Evolutionary conservation across 2,113 vertebrate species (phyloP).

Genomic region (Procavia capensis): DNA sequence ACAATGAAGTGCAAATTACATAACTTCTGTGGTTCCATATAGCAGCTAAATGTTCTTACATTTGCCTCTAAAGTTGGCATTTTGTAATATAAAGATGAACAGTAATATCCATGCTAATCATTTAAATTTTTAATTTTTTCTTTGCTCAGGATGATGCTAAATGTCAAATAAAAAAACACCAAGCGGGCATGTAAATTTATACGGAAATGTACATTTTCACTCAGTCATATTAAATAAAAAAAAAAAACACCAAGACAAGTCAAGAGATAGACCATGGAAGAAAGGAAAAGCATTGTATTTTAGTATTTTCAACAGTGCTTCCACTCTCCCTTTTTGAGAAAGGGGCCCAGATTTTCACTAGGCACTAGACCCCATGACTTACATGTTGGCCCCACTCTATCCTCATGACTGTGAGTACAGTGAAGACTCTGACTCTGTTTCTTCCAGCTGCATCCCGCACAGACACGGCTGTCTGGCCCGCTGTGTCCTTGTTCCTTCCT

Average conservation of each 20-base stretch:
- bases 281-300: neutral
- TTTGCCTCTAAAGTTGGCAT: neutral
- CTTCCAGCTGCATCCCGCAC: neutral
- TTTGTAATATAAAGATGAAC: neutral
- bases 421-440: neutral
- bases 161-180: neutral
- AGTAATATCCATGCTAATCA: neutral
- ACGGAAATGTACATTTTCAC: too few species aligned
- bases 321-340: neutral
- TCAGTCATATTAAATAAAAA: too few species aligned
- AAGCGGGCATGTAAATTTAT: too few species aligned
- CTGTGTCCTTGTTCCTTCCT: neutral
- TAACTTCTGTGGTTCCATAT: neutral
- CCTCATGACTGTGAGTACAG: neutral
- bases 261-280: neutral
- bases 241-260: neutral
- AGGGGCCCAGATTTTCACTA: neutral
- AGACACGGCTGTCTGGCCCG: neutral
- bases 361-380: too few species aligned
- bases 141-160: neutral
- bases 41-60: neutral
- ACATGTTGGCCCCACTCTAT: neutral
- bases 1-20: too few species aligned
- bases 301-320: neutral
- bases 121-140: neutral